Conservation (phyloP, 2,888 invertebrate genomes). For the Melangyna quadrimaculata region DNA sequence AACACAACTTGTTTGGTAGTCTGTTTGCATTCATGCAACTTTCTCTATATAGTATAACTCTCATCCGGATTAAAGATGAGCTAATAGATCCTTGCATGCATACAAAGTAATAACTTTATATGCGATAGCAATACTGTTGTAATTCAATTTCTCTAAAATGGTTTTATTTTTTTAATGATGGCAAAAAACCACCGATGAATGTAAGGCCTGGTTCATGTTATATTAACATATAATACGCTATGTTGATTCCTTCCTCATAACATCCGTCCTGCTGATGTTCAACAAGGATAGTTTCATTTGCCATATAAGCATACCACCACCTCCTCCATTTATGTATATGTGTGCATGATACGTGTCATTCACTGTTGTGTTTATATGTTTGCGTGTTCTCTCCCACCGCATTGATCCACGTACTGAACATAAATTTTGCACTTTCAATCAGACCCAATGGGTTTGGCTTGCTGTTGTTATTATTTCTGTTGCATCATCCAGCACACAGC, state of each 20-base stretch:
- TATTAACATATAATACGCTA: neutral
- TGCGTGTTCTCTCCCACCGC: conserved; percentile 24
- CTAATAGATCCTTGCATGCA: neutral
- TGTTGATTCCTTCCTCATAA: conserved; percentile 31
- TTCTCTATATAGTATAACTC: neutral
- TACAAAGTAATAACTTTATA: neutral
- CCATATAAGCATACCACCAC: neutral
- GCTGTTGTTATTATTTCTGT: neutral
- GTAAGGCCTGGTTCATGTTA: neutral
- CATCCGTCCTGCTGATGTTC: neutral
- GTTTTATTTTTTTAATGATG: neutral
- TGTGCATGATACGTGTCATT: neutral
- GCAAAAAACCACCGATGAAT: neutral
- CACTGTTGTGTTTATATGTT: neutral
- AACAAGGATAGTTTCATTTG: conserved; percentile 6
- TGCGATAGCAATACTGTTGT: neutral
- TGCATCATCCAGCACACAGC: conserved; percentile 11
- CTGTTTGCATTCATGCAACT: neutral
- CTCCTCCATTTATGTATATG: neutral
- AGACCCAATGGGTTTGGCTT: conserved; percentile 40
- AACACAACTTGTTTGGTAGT: neutral
- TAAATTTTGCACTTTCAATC: conserved; percentile 47
- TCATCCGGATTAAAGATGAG: neutral
- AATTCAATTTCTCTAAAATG: conserved; percentile 9
- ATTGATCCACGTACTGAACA: conserved; percentile 41